Percentiles rank a stretch among this genome's conserved stretches.
phyloP scores from a whole-genome alignment of 2,113 vertebrate genomes.

The Chloroceryle aenea region DNA sequence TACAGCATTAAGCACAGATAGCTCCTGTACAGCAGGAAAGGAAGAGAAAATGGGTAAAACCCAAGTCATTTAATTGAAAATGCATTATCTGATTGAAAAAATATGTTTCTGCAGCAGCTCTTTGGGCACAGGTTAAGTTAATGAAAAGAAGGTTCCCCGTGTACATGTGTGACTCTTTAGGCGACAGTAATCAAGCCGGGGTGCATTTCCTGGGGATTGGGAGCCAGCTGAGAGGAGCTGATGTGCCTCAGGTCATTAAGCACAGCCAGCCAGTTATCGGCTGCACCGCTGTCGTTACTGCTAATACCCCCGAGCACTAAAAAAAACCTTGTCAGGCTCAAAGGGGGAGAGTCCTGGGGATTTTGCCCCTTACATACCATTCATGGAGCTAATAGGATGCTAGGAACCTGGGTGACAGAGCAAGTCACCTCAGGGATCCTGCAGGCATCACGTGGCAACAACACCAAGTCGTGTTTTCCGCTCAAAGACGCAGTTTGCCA shows the following conservation, averaged over 20 bases:
- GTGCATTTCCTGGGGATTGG: conserved; percentile 68
- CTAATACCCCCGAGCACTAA: background rate
- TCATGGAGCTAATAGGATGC: background rate
- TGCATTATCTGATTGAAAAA: conserved; percentile 59
- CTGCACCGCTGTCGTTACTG: background rate
- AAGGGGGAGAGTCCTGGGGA: fast-evolving
- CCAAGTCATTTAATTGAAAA: conserved; percentile 17
- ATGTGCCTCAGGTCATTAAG: conserved; percentile 28
- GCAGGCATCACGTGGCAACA: fast-evolving
- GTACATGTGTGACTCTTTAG: conserved; percentile 49
- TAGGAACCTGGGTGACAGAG: background rate
- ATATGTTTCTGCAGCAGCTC: conserved; percentile 10
- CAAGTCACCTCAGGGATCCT: background rate
- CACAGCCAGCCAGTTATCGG: conserved; percentile 6
- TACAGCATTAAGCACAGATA: conserved; percentile 6
- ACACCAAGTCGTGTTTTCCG: background rate
- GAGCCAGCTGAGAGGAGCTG: conserved; percentile 57
- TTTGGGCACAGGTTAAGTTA: conserved; percentile 5
- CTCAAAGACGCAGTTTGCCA: background rate
- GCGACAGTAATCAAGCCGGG: conserved; percentile 19
- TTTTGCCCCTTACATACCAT: background rate
- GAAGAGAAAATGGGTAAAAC: conserved; percentile 15
- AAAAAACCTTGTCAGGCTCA: background rate
- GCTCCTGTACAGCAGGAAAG: conserved; percentile 13
- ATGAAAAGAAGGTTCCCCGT: conserved; percentile 45